These are phyloP conservation scores for Hyles euphorbiae DNA, from an alignment of 1,140 invertebrate species.

Conservation along the genomic window DNA sequence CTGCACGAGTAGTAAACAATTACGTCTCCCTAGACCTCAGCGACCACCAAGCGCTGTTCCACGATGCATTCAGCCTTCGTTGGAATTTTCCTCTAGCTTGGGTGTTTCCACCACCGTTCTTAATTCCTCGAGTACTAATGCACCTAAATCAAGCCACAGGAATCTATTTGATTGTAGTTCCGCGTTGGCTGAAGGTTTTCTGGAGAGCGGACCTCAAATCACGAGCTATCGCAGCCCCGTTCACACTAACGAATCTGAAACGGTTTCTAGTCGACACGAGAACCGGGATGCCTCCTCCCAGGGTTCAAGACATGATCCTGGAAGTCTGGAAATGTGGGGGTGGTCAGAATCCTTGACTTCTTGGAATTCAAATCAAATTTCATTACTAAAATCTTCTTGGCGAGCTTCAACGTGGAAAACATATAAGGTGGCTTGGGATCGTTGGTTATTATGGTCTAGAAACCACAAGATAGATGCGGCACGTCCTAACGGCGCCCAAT, in stretches of 20 bases:
- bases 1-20: conserved; percentile 31
- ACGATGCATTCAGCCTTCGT: conserved; percentile 41
- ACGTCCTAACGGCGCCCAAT: conserved; percentile 6
- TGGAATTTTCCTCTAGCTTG: conserved; percentile 48
- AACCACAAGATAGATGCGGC: conserved; percentile 6
- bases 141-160: conserved; percentile 43
- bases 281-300: conserved; percentile 32
- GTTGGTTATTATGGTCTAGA: conserved; percentile 15
- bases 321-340: conserved; percentile 47
- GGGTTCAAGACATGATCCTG: conserved; percentile 29
- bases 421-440: conserved; percentile 19
- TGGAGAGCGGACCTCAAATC: conserved; percentile 44
- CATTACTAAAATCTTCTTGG: conserved; percentile 17
- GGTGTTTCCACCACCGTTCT: conserved; percentile 50
- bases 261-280: conserved; percentile 31
- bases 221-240: conserved; percentile 29
- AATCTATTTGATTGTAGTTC: conserved; percentile 35
- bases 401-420: conserved; percentile 24
- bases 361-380: conserved; percentile 21
- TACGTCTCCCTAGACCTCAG: conserved; percentile 26
- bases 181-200: conserved; percentile 42
- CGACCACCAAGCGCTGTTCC: conserved; percentile 32
- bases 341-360: conserved; percentile 19
- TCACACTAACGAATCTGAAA: conserved; percentile 27
- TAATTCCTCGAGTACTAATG: conserved; percentile 39